A percentile compares a stretch with the other conserved stretches of the same genome.
Conservation (phyloP, 1,140 invertebrate genomes). For the Euura saliciscinereae region DNA sequence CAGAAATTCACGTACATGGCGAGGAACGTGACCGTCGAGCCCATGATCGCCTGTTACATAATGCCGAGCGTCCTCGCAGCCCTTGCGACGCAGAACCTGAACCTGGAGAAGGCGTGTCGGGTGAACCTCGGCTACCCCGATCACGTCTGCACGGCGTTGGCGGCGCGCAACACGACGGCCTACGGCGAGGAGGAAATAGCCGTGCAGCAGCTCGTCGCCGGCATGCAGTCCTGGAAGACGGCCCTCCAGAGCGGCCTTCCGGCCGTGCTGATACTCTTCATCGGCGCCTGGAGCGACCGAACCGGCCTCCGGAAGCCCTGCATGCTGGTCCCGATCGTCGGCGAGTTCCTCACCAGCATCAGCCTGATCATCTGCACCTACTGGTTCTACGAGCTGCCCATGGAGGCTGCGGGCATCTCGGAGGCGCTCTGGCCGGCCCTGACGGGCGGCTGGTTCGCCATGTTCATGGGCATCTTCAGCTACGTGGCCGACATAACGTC, state of each 20-base stretch:
- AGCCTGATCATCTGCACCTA: conserved; percentile 81
- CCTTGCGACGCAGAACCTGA: conserved; percentile 81
- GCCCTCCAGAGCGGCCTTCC: conserved; percentile 77
- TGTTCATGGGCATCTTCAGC: conserved; percentile 89
- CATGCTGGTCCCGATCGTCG: conserved; percentile 82
- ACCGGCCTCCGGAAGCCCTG: conserved; percentile 80
- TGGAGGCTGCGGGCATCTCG: conserved; percentile 76
- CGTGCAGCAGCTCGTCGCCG: conserved; percentile 77
- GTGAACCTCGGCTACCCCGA: conserved; percentile 76
- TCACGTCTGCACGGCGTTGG: conserved; percentile 74
- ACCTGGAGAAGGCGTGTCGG: conserved; percentile 82
- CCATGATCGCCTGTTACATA: conserved; percentile 79
- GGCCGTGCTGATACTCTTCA: conserved; percentile 76
- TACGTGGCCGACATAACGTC: conserved; percentile 87
- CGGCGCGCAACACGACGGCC: conserved; percentile 71
- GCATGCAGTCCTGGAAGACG: conserved; percentile 82
- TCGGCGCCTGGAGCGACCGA: conserved; percentile 80
- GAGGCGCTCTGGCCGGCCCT: conserved; percentile 80
- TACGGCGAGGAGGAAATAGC: conserved; percentile 73
- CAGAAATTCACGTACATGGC: conserved; percentile 52
- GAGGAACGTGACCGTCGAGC: conserved; percentile 77
- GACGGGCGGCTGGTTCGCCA: conserved; percentile 84
- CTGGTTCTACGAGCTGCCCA: conserved; percentile 76
- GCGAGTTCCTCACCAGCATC: conserved; percentile 77
- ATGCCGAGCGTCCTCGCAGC: conserved; percentile 78